Percentiles rank a stretch among this genome's conserved stretches.
phyloP scores from a whole-genome alignment of 1,140 invertebrate species.

The Halotydeus destructor region DNA sequence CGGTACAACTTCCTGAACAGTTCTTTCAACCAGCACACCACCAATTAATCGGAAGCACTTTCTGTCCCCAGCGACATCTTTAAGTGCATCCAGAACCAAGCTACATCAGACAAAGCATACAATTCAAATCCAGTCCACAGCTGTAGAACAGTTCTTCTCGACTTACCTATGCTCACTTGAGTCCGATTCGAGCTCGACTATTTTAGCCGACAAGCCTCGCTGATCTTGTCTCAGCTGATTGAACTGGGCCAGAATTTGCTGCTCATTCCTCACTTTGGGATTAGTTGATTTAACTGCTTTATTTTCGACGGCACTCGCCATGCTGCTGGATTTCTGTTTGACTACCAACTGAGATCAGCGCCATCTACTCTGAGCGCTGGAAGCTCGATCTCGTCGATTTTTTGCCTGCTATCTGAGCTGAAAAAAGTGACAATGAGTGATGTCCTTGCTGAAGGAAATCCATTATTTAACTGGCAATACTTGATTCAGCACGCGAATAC shows the following conservation, averaged over 20 bases:
- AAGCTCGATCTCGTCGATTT: no score
- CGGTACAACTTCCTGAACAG: constrained; percentile 72
- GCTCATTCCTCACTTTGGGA: no score
- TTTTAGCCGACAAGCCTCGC: constrained; percentile 54
- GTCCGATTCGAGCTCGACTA: constrained; percentile 75
- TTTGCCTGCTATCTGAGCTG: no score
- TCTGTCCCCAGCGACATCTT: constrained; percentile 50
- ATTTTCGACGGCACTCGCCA: no score
- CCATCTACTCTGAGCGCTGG: no score
- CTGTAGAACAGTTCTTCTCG: not conserved
- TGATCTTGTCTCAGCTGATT: constrained; percentile 68
- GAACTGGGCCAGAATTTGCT: constrained; percentile 66
- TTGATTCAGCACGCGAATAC: no score
- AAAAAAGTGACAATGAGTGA: no score
- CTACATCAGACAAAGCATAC: constrained; percentile 34
- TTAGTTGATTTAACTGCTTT: no score
- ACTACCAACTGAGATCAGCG: no score
- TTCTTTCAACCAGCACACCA: constrained; percentile 74
- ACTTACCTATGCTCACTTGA: constrained; percentile 83
- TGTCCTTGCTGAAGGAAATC: no score
- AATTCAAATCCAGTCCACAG: constrained; percentile 1
- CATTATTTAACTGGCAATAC: no score
- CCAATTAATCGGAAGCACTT: constrained; percentile 86
- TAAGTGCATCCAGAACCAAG: constrained; percentile 78
- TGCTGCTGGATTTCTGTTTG: no score